Evolutionary conservation across 2,113 vertebrate species (phyloP).

Genomic region (Neogale vison): DNA sequence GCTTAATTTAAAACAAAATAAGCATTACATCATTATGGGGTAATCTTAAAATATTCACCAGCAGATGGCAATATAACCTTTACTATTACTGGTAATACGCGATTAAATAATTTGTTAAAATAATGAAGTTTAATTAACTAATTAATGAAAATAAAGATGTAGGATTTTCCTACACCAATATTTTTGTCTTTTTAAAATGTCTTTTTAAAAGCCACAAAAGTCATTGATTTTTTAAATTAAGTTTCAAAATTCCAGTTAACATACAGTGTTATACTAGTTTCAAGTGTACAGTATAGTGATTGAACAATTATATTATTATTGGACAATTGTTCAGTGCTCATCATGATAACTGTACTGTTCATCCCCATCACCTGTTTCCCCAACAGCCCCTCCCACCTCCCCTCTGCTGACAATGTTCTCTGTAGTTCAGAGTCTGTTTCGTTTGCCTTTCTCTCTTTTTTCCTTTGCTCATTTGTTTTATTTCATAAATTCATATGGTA

Average conservation of each 20-base stretch:
- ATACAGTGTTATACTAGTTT: background rate
- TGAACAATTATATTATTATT: background rate
- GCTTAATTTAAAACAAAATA: conserved; percentile 54
- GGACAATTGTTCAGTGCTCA: background rate
- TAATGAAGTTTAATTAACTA: background rate
- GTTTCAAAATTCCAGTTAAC: background rate
- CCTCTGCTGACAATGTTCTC: background rate
- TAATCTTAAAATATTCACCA: conserved; percentile 50
- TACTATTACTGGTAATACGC: conserved; percentile 12
- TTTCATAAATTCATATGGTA: background rate
- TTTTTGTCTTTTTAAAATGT: background rate
- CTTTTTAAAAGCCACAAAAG: background rate
- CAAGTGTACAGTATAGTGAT: background rate
- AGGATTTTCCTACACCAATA: background rate
- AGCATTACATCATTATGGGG: background rate
- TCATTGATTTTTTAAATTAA: background rate
- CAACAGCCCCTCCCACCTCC: background rate
- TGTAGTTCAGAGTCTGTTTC: background rate
- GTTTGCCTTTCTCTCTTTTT: background rate
- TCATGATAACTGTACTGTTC: background rate
- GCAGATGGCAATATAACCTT: conserved; percentile 75
- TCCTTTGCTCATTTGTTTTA: background rate
- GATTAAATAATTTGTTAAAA: background rate
- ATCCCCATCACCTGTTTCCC: background rate
- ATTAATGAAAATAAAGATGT: background rate